Base-by-base conservation (phyloP, 92 coral and sea anemone species). In the Umimayanthus kanabou region DNA sequence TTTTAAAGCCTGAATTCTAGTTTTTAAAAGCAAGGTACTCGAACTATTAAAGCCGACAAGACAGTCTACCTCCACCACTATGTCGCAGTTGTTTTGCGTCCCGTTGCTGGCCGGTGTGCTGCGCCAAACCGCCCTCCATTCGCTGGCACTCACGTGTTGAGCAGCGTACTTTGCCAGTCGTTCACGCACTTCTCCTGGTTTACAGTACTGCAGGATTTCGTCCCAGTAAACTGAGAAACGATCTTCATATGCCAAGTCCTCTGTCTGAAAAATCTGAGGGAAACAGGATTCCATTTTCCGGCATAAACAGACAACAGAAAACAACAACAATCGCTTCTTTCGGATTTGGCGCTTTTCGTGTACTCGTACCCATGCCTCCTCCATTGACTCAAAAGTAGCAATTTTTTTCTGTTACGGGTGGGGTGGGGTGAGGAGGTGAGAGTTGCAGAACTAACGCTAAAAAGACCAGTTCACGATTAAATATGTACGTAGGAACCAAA, bases 211-310 rank as follows among this genome's bases (percentile, higher is more conserved):
- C 66, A 96, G 87, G 70, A 96, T 94, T 67, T 88, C 94, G 65
- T 90, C 76, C 82, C 86, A 82, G 88, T 94, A 96, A 66, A 89
- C 96, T 39, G 90, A 80, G 74, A 80, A 88, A 22, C 98, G 95
- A 79, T 93, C 96, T 85, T 95, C 95, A 72, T 93, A 94, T 16
- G 89, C 80, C 28, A 95, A 70, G 43, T 91, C 85, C 26, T 95
- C 91, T 25, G 98, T 96, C 67, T 96, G 96, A 89, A 95, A 95
- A 64, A 96, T 92, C 95, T 92, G 91, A n/a, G 98, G 98, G 85
- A 95, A 79, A 8, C 90, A 79, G 10, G 85, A 70, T 29, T 90
- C 84, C 96, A 93, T 93, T 57, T 29, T 83, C 2, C 25, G 11
- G 30, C 4, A 13, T 23, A 69, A 70, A 82, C 39, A 72, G 28